Conservation (phyloP, 2,113 vertebrate genomes). For the Smithornis capensis region DNA sequence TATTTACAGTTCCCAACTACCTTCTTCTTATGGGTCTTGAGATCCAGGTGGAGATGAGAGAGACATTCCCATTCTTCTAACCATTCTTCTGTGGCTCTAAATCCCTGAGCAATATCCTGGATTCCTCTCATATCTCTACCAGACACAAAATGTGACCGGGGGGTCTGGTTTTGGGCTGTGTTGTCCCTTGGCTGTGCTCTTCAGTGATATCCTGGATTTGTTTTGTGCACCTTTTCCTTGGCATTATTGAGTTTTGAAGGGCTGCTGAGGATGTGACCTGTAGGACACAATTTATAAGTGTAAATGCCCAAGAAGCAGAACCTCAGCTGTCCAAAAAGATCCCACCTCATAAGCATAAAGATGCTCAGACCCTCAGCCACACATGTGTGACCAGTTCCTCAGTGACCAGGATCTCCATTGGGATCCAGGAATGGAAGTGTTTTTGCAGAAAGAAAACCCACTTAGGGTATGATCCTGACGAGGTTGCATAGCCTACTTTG, state of each 20-base stretch:
- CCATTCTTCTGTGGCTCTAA: background rate
- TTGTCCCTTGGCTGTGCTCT: accelerated
- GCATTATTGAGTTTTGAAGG: background rate
- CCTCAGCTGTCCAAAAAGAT: background rate
- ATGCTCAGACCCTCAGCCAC: background rate
- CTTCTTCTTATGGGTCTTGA: background rate
- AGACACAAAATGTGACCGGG: background rate
- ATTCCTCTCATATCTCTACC: background rate
- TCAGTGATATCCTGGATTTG: accelerated
- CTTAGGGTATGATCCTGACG: background rate
- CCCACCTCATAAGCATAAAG: background rate
- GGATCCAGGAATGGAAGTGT: background rate
- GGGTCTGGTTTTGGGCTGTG: accelerated
- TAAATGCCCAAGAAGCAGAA: background rate
- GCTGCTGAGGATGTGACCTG: background rate
- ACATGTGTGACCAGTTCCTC: background rate
- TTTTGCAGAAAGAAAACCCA: background rate
- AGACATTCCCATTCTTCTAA: background rate
- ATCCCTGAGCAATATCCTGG: background rate
- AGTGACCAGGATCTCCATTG: background rate
- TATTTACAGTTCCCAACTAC: background rate
- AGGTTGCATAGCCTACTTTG: background rate
- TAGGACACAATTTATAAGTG: background rate
- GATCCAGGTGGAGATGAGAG: background rate
- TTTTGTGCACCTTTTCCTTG: accelerated